phyloP scores from a whole-genome alignment of 1,140 invertebrate species.

The Drosophila takahashii region DNA sequence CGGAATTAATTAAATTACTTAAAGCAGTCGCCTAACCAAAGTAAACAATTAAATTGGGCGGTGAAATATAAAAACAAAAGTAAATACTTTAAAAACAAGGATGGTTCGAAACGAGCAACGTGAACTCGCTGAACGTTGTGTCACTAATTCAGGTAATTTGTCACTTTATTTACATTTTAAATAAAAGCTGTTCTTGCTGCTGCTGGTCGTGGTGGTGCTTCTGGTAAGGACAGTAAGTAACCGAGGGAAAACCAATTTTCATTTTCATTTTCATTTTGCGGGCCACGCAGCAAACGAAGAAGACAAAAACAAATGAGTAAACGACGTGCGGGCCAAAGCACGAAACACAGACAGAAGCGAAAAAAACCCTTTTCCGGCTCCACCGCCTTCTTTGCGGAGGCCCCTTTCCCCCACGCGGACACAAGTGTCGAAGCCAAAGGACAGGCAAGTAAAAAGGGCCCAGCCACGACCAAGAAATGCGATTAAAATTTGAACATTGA shows the following conservation, averaged over 20 bases:
- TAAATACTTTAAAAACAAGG: constrained; percentile 23
- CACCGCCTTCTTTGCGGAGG: not conserved
- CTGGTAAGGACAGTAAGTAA: constrained; percentile 56
- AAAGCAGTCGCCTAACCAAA: constrained; percentile 41
- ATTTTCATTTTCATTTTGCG: constrained; percentile 79
- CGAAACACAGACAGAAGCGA: constrained; percentile 24
- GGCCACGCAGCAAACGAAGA: constrained; percentile 59
- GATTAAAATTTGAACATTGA: constrained; percentile 78
- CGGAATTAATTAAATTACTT: constrained; percentile 26
- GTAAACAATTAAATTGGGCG: constrained; percentile 61
- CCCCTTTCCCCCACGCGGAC: not conserved
- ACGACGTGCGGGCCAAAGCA: constrained; percentile 59
- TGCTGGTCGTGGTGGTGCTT: constrained; percentile 18
- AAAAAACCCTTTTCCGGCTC: constrained; percentile 52
- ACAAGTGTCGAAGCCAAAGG: constrained; percentile 41
- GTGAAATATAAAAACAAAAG: constrained; percentile 48
- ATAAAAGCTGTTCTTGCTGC: constrained; percentile 64
- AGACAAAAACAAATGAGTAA: constrained; percentile 77
- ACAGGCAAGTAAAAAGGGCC: constrained; percentile 36
- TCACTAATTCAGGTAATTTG: constrained; percentile 82
- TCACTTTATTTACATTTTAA: constrained; percentile 82
- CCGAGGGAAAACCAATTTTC: constrained; percentile 79
- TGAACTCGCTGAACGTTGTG: constrained; percentile 66
- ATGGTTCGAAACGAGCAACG: constrained; percentile 41
- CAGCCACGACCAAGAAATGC: constrained; percentile 71